These are phyloP conservation scores for Malachius bipustulatus DNA, from an alignment of 2,888 invertebrate genomes.

Conservation along the genomic window DNA sequence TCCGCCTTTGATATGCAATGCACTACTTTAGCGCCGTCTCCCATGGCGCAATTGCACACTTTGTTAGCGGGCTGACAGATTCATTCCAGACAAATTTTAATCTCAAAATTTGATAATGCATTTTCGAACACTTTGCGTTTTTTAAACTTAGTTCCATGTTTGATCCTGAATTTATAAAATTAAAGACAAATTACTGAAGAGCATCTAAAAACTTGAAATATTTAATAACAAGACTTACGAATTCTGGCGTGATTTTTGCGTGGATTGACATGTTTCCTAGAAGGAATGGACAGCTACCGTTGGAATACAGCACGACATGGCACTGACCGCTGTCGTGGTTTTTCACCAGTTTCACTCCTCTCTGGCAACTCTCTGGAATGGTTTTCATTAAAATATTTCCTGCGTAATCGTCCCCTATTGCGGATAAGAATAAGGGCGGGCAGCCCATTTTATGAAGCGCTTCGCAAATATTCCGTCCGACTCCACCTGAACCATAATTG, in stretches of 20 bases:
- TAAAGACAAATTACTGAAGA: no score
- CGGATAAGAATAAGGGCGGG: conserved; percentile 56
- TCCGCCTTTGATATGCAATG: no score
- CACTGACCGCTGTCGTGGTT: conserved; percentile 57
- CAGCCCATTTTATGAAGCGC: conserved; percentile 64
- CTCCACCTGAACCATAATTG: conserved; percentile 69
- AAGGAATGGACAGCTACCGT: conserved; percentile 68
- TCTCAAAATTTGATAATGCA: no score
- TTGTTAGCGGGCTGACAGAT: no score
- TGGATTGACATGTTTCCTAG: conserved; percentile 81
- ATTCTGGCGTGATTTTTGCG: conserved; percentile 49
- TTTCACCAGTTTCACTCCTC: conserved; percentile 27
- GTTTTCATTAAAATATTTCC: conserved; percentile 35
- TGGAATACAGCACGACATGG: conserved; percentile 57
- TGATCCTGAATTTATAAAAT: no score
- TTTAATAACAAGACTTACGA: conserved; percentile 39
- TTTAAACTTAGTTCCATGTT: no score
- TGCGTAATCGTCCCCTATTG: conserved; percentile 59
- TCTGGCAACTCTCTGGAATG: conserved; percentile 31
- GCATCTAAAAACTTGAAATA: no score
- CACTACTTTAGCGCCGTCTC: no score
- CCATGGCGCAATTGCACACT: no score
- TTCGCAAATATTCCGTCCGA: conserved; percentile 85
- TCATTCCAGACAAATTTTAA: no score
- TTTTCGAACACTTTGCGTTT: no score